These are phyloP conservation scores for Tholera decimalis DNA, from an alignment of 2,888 invertebrate species.

Conservation along the genomic window DNA sequence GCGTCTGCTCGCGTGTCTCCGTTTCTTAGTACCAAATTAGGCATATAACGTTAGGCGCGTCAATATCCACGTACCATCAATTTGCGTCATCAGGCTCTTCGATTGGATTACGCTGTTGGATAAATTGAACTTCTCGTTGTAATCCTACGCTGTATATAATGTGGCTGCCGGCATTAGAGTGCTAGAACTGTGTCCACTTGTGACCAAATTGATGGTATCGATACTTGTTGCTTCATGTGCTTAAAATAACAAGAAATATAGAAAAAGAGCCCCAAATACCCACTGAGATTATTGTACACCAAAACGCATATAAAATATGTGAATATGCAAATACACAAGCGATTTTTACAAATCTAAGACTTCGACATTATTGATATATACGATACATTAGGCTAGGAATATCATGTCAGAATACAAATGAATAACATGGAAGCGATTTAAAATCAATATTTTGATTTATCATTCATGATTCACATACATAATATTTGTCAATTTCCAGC, in stretches of 20 bases:
- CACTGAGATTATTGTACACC: conserved; percentile 9
- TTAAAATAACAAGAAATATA: conserved; percentile 8
- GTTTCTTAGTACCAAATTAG: conserved; percentile 37
- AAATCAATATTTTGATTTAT: conserved; percentile 42
- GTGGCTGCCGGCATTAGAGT: conserved; percentile 54
- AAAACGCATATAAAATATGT: conserved; percentile 2
- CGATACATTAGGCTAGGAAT: conserved; percentile 31
- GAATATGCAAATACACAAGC: conserved; percentile 1
- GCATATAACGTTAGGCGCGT: conserved; percentile 37
- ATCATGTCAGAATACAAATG: conserved; percentile 14
- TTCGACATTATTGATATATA: conserved; percentile 19
- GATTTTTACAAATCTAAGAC: conserved; percentile 31
- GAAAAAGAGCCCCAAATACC: conserved; percentile 12
- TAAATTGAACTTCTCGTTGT: conserved; percentile 5
- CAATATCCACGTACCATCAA: conserved; percentile 44
- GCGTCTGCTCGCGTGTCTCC: conserved; percentile 24
- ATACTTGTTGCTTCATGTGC: conserved; percentile 43
- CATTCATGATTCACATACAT: conserved; percentile 55
- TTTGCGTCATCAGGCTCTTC: conserved; percentile 36
- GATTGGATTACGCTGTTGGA: conserved; percentile 32
- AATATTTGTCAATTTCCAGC: conserved; percentile 73
- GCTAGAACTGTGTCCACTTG: conserved; percentile 49
- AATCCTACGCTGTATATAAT: conserved; percentile 59
- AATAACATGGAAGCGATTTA: background rate
- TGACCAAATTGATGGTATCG: conserved; percentile 44